These are phyloP conservation scores for Catocala sponsa DNA, from an alignment of 2,888 invertebrate species.

Conservation along the genomic window DNA sequence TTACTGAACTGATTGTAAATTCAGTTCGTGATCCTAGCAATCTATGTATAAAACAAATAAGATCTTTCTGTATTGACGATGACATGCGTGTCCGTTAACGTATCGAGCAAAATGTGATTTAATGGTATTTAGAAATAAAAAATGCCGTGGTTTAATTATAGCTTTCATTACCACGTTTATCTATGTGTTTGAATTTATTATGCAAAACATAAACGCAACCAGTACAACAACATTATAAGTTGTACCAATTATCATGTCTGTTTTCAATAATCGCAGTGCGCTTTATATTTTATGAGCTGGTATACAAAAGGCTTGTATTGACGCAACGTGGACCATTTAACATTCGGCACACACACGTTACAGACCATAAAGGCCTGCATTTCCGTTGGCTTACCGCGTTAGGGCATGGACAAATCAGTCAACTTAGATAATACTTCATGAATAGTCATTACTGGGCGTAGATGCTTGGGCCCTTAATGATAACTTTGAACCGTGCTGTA, in stretches of 20 bases:
- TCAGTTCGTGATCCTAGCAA: constrained; percentile 21
- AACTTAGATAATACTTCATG: constrained; percentile 72
- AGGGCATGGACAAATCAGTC: constrained; percentile 74
- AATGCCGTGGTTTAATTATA: background rate
- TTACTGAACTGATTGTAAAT: constrained; percentile 29
- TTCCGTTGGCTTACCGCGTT: constrained; percentile 73
- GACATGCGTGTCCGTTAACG: too few species aligned
- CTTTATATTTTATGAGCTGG: constrained; percentile 33
- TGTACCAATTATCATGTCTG: constrained; percentile 20
- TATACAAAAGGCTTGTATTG: constrained; percentile 55
- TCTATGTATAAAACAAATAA: constrained; percentile 20
- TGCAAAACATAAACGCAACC: too few species aligned
- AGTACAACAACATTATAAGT: background rate
- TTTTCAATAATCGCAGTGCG: constrained; percentile 34
- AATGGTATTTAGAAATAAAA: background rate
- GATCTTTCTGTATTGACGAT: too few species aligned
- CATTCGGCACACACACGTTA: constrained; percentile 70
- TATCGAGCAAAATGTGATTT: background rate
- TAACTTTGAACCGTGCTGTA: constrained; percentile 18
- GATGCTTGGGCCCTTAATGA: constrained; percentile 21
- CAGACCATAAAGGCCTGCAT: constrained; percentile 75
- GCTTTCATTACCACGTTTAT: background rate
- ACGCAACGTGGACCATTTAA: constrained; percentile 64
- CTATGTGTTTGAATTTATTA: too few species aligned
- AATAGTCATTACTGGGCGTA: constrained; percentile 59